These are phyloP conservation scores for Formica selysi DNA, from an alignment of 1,140 invertebrate genomes.

Conservation along the genomic window DNA sequence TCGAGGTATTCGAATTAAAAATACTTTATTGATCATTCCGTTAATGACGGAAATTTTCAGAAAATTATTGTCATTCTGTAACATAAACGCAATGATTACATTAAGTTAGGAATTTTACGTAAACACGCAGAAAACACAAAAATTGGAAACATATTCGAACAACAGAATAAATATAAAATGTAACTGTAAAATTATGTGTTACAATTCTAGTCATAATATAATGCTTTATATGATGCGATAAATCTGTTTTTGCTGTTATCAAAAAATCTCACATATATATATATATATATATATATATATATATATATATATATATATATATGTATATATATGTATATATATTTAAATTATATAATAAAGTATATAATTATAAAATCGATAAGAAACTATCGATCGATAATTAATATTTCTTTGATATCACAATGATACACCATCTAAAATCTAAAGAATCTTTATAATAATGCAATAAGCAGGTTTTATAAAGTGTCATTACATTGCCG, in stretches of 20 bases:
- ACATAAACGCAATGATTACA: constrained; percentile 21
- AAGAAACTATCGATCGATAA: neutral
- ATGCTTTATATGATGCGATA: neutral
- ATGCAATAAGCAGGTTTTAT: constrained; percentile 5
- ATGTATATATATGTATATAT: too few species aligned
- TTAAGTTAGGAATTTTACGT: constrained; percentile 1
- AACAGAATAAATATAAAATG: neutral
- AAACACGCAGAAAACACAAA: neutral
- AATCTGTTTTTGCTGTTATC: constrained; percentile 3
- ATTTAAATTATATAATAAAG: neutral
- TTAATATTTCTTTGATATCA: neutral
- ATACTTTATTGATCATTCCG: constrained; percentile 30
- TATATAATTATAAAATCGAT: neutral
- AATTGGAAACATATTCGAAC: constrained; percentile 8
- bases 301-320: neutral
- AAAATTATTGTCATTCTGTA: constrained; percentile 61
- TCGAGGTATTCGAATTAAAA: constrained; percentile 48
- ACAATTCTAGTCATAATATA: neutral
- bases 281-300: too few species aligned
- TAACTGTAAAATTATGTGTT: neutral
- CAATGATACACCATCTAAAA: constrained; percentile 10
- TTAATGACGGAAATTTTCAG: constrained; percentile 9
- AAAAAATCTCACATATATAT: neutral
- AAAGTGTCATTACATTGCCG: constrained; percentile 23
- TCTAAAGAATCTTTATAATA: neutral